Evolutionary conservation across 2,113 vertebrate species (phyloP).

Genomic region (Arothron firmamentum): DNA sequence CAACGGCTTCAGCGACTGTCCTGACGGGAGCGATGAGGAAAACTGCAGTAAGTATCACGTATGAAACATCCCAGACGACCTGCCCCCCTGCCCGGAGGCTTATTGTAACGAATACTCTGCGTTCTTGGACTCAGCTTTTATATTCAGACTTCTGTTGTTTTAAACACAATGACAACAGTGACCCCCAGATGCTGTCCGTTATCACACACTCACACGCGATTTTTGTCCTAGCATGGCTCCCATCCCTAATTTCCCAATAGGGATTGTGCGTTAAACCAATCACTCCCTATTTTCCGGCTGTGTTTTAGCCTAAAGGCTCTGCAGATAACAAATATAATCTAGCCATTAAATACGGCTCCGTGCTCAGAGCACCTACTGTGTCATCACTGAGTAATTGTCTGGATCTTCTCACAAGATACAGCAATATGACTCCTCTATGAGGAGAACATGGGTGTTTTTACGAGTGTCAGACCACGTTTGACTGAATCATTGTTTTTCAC

Average conservation of each 20-base stretch:
- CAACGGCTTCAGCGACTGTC: conserved; percentile 93
- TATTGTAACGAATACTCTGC: not conserved
- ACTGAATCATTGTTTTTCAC: not conserved
- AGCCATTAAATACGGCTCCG: conserved; percentile 53
- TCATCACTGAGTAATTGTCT: conserved; percentile 62
- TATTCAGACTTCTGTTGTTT: not conserved
- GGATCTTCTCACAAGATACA: conserved; percentile 58
- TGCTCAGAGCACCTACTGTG: conserved; percentile 38
- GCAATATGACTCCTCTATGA: conserved; percentile 43
- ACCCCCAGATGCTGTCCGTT: conserved; percentile 4
- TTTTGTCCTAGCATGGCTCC: conserved; percentile 2
- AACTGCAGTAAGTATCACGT: conserved; percentile 91
- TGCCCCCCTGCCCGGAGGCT: not conserved
- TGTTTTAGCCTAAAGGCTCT: conserved; percentile 46
- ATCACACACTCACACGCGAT: not conserved
- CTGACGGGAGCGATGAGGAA: conserved; percentile 92
- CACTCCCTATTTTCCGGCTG: conserved; percentile 36
- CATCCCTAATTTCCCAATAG: conserved; percentile 25
- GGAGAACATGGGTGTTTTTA: not conserved
- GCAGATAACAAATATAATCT: conserved; percentile 67
- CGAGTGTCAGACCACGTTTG: conserved; percentile 1
- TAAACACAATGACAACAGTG: not conserved
- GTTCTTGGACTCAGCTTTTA: too few relatives aligned
- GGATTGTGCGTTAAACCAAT: conserved; percentile 40
- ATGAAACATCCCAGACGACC: not conserved